Base-by-base conservation (phyloP, 2,888 invertebrate species). In the Gortyna flavago region DNA sequence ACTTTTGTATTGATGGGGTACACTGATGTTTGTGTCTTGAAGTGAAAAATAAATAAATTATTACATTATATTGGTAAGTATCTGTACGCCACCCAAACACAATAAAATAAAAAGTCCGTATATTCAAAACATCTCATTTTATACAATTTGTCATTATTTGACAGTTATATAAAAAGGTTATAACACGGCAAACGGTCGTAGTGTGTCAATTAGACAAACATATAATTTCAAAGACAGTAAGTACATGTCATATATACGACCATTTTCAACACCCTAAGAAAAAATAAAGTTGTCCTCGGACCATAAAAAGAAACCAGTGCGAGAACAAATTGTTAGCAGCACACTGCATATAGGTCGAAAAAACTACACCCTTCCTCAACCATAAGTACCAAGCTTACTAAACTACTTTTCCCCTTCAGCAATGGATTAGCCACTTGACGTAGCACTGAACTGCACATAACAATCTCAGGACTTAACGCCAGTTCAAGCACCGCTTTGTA, bases 401-500 rank as follows among this genome's bases (percentile, higher is more conserved):
- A 65, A 72, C 65, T 83, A 72, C 64, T 68, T 73, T 80, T 44
- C 35, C 35, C 75, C 73, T 80, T 75, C 67, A 38, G 62, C 70
- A 65, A 75, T 62, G 59, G 71, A 77, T 83, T 80, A 83, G 57
- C 73, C 48, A 77, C 74, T 70, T 80, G 73, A 73, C 66, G 80
- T 72, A 71, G 67, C 57, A 21, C 64, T 11, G 64, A 74, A 71
- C 69, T 64, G 72, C 68, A 54, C 74, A 77, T 83, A 83, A 83
- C 84, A 83, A 83, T 81, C 81, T 80, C 80, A 65, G 57, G 71
- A 68, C 72, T 84, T 77, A 77, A 77, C 62, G 64, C 38, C 64
- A 72, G 65, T 72, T 83, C 80, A 76, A 80, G 73, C 16, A 71
- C 73, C 80, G 77, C 83, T 84, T 84, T 84, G 84, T 84, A 84